Evolutionary conservation across 2,797 vertebrate species (phyloP).

Genomic region (Emys orbicularis): DNA sequence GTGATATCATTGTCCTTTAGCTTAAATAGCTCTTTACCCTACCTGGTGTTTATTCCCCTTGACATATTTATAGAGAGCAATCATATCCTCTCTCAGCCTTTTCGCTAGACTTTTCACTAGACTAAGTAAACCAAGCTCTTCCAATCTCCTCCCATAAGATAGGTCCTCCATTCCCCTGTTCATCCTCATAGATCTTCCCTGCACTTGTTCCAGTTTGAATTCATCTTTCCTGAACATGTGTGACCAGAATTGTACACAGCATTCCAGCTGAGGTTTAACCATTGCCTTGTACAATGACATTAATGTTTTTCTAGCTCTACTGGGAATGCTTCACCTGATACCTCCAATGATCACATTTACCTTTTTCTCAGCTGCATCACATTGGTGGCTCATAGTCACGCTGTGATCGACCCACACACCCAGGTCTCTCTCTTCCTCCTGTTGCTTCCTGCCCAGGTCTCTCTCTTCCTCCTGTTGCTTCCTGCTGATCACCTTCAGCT

Average conservation of each 20-base stretch:
- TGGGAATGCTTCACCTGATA: not conserved
- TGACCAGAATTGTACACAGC: not conserved
- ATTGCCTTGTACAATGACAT: not conserved
- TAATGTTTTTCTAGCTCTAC: not conserved
- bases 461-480: not conserved
- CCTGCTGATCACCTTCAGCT: not conserved
- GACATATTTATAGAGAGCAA: not conserved
- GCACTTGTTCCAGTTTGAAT: not conserved
- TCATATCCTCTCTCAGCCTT: not conserved
- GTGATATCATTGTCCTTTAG: not conserved
- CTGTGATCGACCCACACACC: not conserved
- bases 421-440: not conserved
- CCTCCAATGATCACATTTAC: not conserved
- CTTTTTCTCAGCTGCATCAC: not conserved
- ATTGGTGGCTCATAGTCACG: not conserved
- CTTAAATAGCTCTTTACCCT: not conserved
- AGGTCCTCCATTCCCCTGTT: not conserved
- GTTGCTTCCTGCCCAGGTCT: not conserved
- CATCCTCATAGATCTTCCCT: not conserved
- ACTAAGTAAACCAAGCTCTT: not conserved
- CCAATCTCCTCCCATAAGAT: not conserved
- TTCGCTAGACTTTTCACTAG: not conserved
- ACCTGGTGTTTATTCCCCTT: too few species aligned
- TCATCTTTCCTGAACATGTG: not conserved
- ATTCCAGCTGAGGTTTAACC: not conserved